phyloP scores from a whole-genome alignment of 2,113 vertebrate genomes.

The Cyanoliseus patagonus region DNA sequence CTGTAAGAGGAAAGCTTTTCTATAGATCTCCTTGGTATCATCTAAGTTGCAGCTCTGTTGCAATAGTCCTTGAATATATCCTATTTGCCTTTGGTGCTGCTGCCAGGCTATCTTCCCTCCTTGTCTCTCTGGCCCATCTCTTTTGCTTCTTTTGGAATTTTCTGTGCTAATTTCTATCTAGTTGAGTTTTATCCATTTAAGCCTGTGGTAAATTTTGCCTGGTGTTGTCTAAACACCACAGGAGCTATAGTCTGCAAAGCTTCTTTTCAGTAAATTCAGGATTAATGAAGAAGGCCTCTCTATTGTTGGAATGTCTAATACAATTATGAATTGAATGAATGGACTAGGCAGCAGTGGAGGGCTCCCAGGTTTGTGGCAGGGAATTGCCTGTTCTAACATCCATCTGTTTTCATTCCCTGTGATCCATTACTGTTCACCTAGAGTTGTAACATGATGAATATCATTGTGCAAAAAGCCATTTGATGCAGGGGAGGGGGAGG shows the following conservation, averaged over 20 bases:
- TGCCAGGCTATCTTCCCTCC: not conserved
- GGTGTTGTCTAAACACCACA: slow-evolving; percentile 1
- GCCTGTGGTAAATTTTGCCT: slow-evolving; percentile 23
- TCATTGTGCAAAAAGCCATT: slow-evolving; percentile 58
- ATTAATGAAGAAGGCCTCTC: slow-evolving; percentile 68
- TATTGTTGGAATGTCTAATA: slow-evolving; percentile 67
- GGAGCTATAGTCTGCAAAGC: slow-evolving; percentile 41
- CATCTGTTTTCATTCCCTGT: slow-evolving; percentile 70
- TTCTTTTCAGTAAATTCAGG: slow-evolving; percentile 67
- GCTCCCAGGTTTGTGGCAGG: slow-evolving; percentile 48
- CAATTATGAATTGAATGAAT: slow-evolving; percentile 65
- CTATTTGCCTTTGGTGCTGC: not conserved
- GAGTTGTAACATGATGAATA: slow-evolving; percentile 73
- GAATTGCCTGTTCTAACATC: slow-evolving; percentile 71
- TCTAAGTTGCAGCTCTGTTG: not conserved
- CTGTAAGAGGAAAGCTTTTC: not conserved
- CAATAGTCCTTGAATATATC: fast-evolving
- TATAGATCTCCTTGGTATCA: not conserved
- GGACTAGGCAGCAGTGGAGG: slow-evolving; percentile 42
- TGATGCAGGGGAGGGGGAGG: slow-evolving; percentile 32
- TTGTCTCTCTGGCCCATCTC: not conserved
- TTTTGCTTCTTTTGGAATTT: not conserved
- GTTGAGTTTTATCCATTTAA: slow-evolving; percentile 7
- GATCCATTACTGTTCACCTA: slow-evolving; percentile 71
- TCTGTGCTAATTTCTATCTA: not conserved